Evolutionary conservation across 1,140 invertebrate genomes (phyloP).

Genomic region (Ceratosolen solmsi): DNA sequence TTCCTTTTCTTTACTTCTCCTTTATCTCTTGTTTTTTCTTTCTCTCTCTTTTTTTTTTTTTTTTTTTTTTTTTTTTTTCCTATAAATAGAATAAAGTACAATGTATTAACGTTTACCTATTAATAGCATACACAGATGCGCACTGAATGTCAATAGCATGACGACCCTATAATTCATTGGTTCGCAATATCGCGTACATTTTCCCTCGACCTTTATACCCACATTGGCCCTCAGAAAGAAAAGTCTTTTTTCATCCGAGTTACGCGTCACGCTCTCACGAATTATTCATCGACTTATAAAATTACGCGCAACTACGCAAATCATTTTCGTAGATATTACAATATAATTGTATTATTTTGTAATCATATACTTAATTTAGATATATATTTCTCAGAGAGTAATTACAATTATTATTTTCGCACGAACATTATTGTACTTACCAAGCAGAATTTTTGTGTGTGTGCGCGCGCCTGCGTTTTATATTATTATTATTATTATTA

Average conservation of each 20-base stretch:
- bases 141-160: constrained; percentile 40
- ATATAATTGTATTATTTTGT: not conserved
- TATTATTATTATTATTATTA: no score
- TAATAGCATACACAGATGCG: constrained; percentile 38
- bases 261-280: not conserved
- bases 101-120: constrained; percentile 31
- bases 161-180: constrained; percentile 16
- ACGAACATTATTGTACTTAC: not conserved
- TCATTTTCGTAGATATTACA: not conserved
- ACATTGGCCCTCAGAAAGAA: constrained; percentile 31
- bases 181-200: constrained; percentile 3
- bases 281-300: not conserved
- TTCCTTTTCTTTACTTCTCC: constrained; percentile 6
- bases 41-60: not conserved
- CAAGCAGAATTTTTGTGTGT: constrained; percentile 12
- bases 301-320: no score
- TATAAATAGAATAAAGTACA: constrained; percentile 44
- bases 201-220: not conserved
- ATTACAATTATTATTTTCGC: not conserved
- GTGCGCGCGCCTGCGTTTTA: no score
- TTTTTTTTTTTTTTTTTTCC: constrained; percentile 7
- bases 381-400: not conserved
- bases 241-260: constrained; percentile 24
- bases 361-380: constrained; percentile 1
- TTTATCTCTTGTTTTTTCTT: constrained; percentile 13